A percentile compares a stretch with the other conserved stretches of the same genome.
phyloP scores from a whole-genome alignment of 1,140 invertebrate species.

The Dinothrombium tinctorium region DNA sequence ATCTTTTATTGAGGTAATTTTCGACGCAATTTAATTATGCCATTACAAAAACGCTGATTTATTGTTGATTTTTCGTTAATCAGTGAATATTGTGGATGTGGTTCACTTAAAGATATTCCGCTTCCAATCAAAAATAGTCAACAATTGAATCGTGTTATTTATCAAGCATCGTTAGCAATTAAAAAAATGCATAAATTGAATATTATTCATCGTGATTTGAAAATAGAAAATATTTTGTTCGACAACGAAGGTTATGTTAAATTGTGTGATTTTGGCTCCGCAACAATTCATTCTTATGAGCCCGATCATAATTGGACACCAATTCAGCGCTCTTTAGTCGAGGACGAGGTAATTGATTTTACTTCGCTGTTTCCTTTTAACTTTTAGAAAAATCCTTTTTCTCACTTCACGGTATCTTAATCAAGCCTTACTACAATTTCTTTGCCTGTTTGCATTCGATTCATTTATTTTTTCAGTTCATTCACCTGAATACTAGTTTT shows the following conservation, averaged over 20 bases:
- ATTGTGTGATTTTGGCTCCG: slow-evolving; percentile 95
- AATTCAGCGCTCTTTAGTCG: slow-evolving; percentile 63
- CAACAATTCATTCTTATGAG: slow-evolving; percentile 53
- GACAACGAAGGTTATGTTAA: slow-evolving; percentile 60
- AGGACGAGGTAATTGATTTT: slow-evolving; percentile 59
- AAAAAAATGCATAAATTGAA: slow-evolving; percentile 7
- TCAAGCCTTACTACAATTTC: not conserved
- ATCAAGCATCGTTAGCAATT: slow-evolving; percentile 7
- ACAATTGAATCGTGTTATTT: slow-evolving; percentile 9
- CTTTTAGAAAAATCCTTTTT: not conserved
- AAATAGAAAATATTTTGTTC: slow-evolving; percentile 45
- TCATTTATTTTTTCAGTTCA: too few relatives aligned
- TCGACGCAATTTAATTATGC: too few relatives aligned
- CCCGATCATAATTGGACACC: slow-evolving; percentile 76
- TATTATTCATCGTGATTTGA: slow-evolving; percentile 12
- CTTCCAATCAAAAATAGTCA: slow-evolving; percentile 6
- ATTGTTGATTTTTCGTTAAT: not conserved
- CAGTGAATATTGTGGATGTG: slow-evolving; percentile 13
- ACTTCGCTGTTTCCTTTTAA: not conserved
- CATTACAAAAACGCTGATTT: not conserved
- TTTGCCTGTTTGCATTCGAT: too few relatives aligned
- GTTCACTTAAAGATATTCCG: slow-evolving; percentile 9
- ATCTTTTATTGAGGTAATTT: slow-evolving; percentile 10
- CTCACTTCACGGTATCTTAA: not conserved
- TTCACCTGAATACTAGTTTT: too few relatives aligned